Evolutionary conservation across 1,140 invertebrate genomes (phyloP), one percentile per base, ranked within the genome.

Genomic region (Drosophila pruinosa): DNA sequence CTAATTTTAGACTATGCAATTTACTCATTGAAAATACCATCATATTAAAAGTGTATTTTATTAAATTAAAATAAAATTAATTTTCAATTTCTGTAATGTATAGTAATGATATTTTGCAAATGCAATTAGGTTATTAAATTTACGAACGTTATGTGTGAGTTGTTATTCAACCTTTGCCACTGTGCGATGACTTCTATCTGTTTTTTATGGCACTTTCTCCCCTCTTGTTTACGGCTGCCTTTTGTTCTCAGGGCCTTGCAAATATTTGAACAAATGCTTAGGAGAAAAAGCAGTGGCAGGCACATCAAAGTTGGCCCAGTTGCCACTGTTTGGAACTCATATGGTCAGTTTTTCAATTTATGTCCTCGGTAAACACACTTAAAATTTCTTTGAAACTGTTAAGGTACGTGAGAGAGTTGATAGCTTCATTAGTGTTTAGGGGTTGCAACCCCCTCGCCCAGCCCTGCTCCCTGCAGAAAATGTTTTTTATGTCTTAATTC

Each of bases 401-500:
- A 64, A 74, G 73, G 69, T 74, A 80, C 76, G 64, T 75, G 75
- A 39, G 41, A 7, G 43, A 70, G 58, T 56, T 77, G 78, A 86
- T 85, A 58, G 81, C 76, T 85, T 86, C 77, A 85, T 85, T 85
- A 85, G 47, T 53, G 54, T 21, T 71, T 43, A 54, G 61, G 73
- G 80, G 80, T 78, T 86, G 69, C 63, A 31, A 45, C 39, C 15
- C 47, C 52, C 41, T 22, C 10, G 7, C 8, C 41, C 22, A 22
- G 4, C 38, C 24, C 36, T 21, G 8, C 22, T 24, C 0, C 26
- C 47, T 4, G 38, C 63, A 36, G 45, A 45, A 53, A 69, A 56
- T 78, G 72, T 72, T 72, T 67, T 85, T 85, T 86, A 81, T 86
- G 81, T 86, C 81, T 85, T 78, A 85, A 80, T 85, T 81, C 77